phyloP scores from a whole-genome alignment of 2,113 vertebrate genomes.

The Vombatus ursinus region DNA sequence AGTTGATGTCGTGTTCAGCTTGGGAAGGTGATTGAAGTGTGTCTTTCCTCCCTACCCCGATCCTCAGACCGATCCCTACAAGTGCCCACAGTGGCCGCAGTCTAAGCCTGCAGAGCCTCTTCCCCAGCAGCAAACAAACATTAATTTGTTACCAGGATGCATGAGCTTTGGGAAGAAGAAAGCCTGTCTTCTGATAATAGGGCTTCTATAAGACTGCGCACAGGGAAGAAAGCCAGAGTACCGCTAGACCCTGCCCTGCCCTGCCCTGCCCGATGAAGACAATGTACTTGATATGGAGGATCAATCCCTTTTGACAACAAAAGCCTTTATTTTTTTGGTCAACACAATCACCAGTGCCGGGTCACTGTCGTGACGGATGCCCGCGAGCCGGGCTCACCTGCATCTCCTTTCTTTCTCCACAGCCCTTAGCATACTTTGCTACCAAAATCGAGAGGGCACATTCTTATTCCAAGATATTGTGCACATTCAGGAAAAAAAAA shows the following conservation, averaged over 20 bases:
- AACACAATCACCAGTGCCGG: neutral
- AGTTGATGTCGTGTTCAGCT: no score
- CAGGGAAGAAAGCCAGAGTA: no score
- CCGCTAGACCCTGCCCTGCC: no score
- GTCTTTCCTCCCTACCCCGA: neutral
- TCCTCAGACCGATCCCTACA: no score
- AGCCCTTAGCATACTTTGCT: neutral
- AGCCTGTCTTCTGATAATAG: no score
- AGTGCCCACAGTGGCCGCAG: neutral
- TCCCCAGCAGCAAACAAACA: neutral
- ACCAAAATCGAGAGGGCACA: neutral
- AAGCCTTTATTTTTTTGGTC: constrained; percentile 10
- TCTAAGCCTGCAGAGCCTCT: no score
- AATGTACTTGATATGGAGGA: neutral
- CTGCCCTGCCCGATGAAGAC: no score
- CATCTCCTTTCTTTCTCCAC: constrained; percentile 9
- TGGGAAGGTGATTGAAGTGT: neutral
- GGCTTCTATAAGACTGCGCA: neutral
- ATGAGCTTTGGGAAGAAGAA: neutral
- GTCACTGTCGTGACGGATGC: neutral
- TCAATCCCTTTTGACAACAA: neutral
- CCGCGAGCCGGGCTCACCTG: neutral
- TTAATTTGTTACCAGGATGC: neutral
- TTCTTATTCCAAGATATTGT: neutral
- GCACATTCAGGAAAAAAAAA: neutral